A percentile compares a stretch with the other conserved stretches of the same genome.
phyloP scores from a whole-genome alignment of 2,888 invertebrate genomes.

The Pediacus dermestoides region DNA sequence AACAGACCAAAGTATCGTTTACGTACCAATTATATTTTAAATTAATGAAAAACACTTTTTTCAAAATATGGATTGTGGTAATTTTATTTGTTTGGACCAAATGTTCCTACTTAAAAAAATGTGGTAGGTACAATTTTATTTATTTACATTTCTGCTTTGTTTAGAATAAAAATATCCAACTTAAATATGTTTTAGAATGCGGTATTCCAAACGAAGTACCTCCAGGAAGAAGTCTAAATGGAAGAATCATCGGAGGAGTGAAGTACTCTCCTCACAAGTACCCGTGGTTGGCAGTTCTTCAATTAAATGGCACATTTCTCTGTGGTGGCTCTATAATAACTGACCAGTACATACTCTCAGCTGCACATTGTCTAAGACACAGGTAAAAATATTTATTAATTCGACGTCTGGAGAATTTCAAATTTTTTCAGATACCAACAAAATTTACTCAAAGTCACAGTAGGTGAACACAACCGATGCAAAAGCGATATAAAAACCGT shows the following conservation, averaged over 20 bases:
- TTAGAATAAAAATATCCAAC: no score
- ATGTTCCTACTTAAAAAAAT: no score
- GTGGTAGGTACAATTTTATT: no score
- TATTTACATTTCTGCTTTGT: no score
- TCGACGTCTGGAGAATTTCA: no score
- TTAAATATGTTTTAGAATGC: no score
- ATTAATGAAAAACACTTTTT: no score
- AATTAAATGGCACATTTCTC: constrained; percentile 12
- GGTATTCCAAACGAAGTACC: no score
- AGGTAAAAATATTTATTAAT: constrained; percentile 7
- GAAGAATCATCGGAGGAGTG: constrained; percentile 8
- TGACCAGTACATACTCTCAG: constrained; percentile 8
- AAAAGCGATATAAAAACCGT: constrained; percentile 8
- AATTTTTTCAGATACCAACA: constrained; percentile 11
- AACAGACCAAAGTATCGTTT: no score
- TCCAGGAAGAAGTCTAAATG: constrained; percentile 4
- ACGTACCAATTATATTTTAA: no score
- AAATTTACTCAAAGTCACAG: constrained; percentile 8
- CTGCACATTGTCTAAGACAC: constrained; percentile 9
- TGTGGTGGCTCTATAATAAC: constrained; percentile 12
- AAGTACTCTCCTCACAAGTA: constrained; percentile 10
- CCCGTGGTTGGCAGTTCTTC: constrained; percentile 10
- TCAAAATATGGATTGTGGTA: no score
- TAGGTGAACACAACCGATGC: constrained; percentile 12
- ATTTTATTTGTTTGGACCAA: no score